Evolutionary conservation across 2,888 invertebrate genomes (phyloP), one percentile per base, ranked within the genome.

Genomic region (Synanthedon formicaeformis): DNA sequence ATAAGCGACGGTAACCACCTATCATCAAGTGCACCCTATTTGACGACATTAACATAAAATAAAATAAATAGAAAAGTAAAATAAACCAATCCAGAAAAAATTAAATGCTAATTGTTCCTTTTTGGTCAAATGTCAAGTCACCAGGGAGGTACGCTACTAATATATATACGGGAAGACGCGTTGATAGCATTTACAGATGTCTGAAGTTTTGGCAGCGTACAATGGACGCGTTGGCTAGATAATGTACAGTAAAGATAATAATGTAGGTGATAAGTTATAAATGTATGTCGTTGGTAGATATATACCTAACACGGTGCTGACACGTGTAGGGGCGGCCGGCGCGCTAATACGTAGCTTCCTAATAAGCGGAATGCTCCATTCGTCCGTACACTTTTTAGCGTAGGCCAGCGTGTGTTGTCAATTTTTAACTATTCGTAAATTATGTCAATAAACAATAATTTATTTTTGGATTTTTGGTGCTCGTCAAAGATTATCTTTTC

Each of bases 311-410:
- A 76, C 72, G 73, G 57, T 57, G 57, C 56, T 56, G 60, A 61
- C 75, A 73, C 75, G 78, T 79, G 81, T 23, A 73, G 23, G 70
- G 67, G 64, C 62, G 58, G 58, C 58, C 66, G 60, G 66, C 60
- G 65, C 67, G 70, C 69, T 85, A 84, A 85, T 84, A 71, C 70
- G 81, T 71, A 66, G 77, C 81, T 80, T 85, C 85, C 85, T 85
- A 77, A 84, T 85, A 83, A 81, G 71, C 52, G 54, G 53, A 55
- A 52, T 50, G 41, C 53, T 45, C 51, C 54, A 48, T 50, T 51
- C 51, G 52, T 45, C 45, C 49, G 40, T 56, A 48, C 50, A 50
- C 41, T 50, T 54, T 41, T 41, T 52, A 51, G 23, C 13, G 23
- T 18, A 40, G 18, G 34, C 10, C 8, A 34, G 10, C 10, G 34